phyloP scores from a whole-genome alignment of 2,797 vertebrate species.

The Sebastes minor region DNA sequence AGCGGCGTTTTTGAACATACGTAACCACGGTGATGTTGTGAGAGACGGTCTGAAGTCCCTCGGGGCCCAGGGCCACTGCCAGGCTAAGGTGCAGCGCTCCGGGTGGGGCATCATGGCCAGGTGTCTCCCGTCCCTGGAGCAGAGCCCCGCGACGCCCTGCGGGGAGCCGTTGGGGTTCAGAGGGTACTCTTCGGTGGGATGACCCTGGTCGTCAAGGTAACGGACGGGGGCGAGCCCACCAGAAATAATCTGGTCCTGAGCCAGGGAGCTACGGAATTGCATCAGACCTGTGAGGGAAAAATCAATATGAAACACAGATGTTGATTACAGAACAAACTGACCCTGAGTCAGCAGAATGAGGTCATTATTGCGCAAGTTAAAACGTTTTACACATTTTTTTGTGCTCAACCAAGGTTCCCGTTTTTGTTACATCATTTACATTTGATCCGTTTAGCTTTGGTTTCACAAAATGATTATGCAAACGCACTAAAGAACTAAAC shows the following conservation, averaged over 20 bases:
- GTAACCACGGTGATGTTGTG: constrained; percentile 86
- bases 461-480: not conserved
- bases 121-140: constrained; percentile 89
- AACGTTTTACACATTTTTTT: not conserved
- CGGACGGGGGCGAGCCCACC: constrained; percentile 83
- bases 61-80: constrained; percentile 94
- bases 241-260: constrained; percentile 73
- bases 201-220: constrained; percentile 87
- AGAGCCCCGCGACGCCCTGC: constrained; percentile 85
- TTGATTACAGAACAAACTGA: not conserved
- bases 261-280: constrained; percentile 82
- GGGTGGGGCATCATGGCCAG: constrained; percentile 95
- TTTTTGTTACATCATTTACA: not conserved
- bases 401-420: not conserved
- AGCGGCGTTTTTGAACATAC: constrained; percentile 88
- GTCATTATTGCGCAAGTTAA: constrained; percentile 1
- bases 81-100: constrained; percentile 87
- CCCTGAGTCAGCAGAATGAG: constrained; percentile 18
- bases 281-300: constrained; percentile 83
- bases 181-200: constrained; percentile 88
- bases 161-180: constrained; percentile 93
- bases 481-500: not conserved
- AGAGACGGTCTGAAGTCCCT: constrained; percentile 74
- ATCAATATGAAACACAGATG: constrained; percentile 33
- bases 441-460: not conserved